Percentiles rank a stretch among this genome's conserved stretches.
These are phyloP conservation scores for Melitaea cinxia DNA, from an alignment of 1,140 invertebrate genomes.

Conservation along the genomic window DNA sequence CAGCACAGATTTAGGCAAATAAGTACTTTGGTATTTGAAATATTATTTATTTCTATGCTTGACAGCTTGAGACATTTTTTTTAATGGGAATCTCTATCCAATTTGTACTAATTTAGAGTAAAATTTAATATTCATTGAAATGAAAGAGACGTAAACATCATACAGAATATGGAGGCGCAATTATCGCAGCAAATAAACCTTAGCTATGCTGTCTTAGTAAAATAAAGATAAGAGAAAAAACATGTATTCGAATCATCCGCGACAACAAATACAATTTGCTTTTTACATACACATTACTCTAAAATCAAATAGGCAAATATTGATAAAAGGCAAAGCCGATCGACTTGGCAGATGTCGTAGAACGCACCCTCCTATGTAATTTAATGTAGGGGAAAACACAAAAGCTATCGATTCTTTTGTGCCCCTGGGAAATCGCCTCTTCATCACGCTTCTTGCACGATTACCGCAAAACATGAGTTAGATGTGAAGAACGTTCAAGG, in stretches of 20 bases:
- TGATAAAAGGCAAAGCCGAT: slow-evolving; percentile 65
- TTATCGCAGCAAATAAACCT: slow-evolving; percentile 14
- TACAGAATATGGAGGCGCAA: neutral
- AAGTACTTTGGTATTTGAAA: no score
- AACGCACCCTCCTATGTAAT: slow-evolving; percentile 63
- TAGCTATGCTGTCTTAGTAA: neutral
- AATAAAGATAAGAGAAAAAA: slow-evolving; percentile 10
- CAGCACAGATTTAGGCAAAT: no score
- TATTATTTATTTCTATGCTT: no score
- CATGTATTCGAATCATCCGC: slow-evolving; percentile 38
- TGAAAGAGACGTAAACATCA: neutral
- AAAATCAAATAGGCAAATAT: slow-evolving; percentile 71
- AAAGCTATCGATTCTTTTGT: slow-evolving; percentile 66
- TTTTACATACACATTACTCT: slow-evolving; percentile 45
- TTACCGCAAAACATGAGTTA: slow-evolving; percentile 50
- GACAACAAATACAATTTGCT: slow-evolving; percentile 46
- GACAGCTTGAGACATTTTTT: no score
- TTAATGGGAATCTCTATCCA: no score
- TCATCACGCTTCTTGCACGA: slow-evolving; percentile 54
- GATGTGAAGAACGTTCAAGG: slow-evolving; percentile 28
- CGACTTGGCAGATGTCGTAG: slow-evolving; percentile 62
- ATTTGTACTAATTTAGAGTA: neutral
- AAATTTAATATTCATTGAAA: neutral
- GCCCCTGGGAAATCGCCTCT: slow-evolving; percentile 60
- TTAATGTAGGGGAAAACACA: slow-evolving; percentile 67